Evolutionary conservation across 2,888 invertebrate genomes (phyloP).

Genomic region (Lagria hirta): DNA sequence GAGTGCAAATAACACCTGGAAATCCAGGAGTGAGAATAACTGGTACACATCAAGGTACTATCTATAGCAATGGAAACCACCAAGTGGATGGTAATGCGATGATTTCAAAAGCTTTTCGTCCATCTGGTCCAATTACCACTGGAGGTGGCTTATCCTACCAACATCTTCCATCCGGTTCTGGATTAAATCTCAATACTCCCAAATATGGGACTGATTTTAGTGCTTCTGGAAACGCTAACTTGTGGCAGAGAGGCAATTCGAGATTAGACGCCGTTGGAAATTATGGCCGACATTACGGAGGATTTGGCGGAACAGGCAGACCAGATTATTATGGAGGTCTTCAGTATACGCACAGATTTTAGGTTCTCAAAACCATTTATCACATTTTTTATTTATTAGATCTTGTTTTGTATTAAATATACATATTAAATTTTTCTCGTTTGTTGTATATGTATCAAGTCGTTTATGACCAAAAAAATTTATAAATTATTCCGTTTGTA

Average conservation of each 20-base stretch:
- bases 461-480: no score
- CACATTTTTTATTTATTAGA: no score
- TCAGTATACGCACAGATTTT: constrained; percentile 15
- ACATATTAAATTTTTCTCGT: no score
- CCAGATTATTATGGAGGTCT: constrained; percentile 26
- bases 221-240: constrained; percentile 35
- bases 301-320: constrained; percentile 33
- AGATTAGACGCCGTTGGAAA: constrained; percentile 33
- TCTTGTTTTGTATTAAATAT: no score
- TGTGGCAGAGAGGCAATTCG: constrained; percentile 34
- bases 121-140: constrained; percentile 32
- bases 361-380: no score
- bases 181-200: constrained; percentile 29
- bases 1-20: no score
- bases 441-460: no score
- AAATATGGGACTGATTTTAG: constrained; percentile 35
- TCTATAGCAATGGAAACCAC: constrained; percentile 33
- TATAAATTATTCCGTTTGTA: no score
- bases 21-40: constrained; percentile 13
- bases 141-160: constrained; percentile 36
- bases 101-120: constrained; percentile 34
- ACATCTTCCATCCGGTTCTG: constrained; percentile 35
- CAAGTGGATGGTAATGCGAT: constrained; percentile 32
- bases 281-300: constrained; percentile 37
- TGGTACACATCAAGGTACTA: constrained; percentile 32